Conservation (phyloP, 2,113 vertebrate genomes). For the Semicossyphus pulcher region DNA sequence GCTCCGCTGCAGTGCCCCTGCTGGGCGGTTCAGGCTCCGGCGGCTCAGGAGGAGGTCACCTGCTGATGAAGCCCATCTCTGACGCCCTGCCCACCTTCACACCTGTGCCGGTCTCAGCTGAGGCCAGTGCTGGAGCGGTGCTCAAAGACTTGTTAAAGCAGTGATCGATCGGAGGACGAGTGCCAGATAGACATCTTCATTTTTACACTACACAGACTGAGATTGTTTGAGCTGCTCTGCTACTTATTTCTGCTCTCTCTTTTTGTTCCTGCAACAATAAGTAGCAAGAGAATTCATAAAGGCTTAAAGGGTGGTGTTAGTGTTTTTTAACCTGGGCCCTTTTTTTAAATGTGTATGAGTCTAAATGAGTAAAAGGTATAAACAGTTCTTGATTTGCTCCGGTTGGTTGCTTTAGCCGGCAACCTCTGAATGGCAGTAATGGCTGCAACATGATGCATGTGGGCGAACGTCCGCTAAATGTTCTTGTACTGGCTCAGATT, state of each 20-base stretch:
- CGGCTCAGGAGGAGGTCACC: conserved; percentile 84
- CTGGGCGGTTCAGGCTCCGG: conserved; percentile 72
- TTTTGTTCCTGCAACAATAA: conserved; percentile 20
- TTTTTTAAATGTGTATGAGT: background rate
- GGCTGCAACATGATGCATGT: no score
- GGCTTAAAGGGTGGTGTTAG: background rate
- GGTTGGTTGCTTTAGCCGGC: no score
- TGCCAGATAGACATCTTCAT: conserved; percentile 31
- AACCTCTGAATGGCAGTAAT: no score
- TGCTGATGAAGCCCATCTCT: conserved; percentile 96
- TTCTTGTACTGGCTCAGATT: no score
- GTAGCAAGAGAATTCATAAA: background rate
- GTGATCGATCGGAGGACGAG: conserved; percentile 64
- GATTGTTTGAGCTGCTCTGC: conserved; percentile 23
- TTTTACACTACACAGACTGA: conserved; percentile 50
- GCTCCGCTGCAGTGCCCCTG: conserved; percentile 94
- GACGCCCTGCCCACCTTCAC: conserved; percentile 93
- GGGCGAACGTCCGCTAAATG: no score
- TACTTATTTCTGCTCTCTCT: conserved; percentile 27
- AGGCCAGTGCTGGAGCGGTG: conserved; percentile 90
- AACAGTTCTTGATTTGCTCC: no score
- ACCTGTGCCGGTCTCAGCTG: conserved; percentile 92
- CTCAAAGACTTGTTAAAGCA: conserved; percentile 95
- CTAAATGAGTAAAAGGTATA: no score
- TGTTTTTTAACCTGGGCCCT: background rate